Evolutionary conservation across 2,888 invertebrate genomes (phyloP), one percentile per base, ranked within the genome.

Genomic region (Junonia oenone): DNA sequence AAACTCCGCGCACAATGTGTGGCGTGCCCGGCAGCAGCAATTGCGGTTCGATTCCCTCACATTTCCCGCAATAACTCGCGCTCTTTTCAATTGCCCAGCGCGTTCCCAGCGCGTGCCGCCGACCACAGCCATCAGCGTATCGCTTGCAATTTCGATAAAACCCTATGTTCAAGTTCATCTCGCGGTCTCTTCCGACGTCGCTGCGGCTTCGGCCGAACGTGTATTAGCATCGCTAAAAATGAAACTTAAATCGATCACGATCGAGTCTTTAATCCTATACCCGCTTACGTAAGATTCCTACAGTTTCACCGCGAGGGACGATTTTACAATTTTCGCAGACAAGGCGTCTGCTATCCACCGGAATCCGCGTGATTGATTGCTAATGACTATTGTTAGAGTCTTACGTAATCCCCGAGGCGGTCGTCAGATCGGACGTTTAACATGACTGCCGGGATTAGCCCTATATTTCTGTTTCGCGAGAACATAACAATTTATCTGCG

Each of bases 31-130:
- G 77, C 79, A 84, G 82, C 81, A 75, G 69, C 81, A 78, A 84
- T 83, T 76, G 80, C 69, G 71, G 64, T 69, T 73, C 77, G 76
- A 81, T 80, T 75, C 76, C 76, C 76, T 72, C 67, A 68, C 73
- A 83, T 84, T 86, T 83, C 68, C 76, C 72, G 78, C 81, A 75
- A 84, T 83, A 85, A 82, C 79, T 78, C 74, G 76, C 75, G 77
- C 81, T 75, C 68, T 80, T 84, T 88, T 88, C 88, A 86, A 88
- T 87, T 78, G 82, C 73, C 69, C 73, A 76, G 82, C 83, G 82
- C 81, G 81, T 76, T 73, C 68, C 62, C 60, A 76, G 78, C 84
- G 83, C 84, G 83, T 85, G 83, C 86, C 81, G 78, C 77, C 78
- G 67, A 82, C 72, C 74, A 68, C 81, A 78, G 75, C 71, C 71